phyloP scores from a whole-genome alignment of 2,888 invertebrate species.

The Erebia epiphron region DNA sequence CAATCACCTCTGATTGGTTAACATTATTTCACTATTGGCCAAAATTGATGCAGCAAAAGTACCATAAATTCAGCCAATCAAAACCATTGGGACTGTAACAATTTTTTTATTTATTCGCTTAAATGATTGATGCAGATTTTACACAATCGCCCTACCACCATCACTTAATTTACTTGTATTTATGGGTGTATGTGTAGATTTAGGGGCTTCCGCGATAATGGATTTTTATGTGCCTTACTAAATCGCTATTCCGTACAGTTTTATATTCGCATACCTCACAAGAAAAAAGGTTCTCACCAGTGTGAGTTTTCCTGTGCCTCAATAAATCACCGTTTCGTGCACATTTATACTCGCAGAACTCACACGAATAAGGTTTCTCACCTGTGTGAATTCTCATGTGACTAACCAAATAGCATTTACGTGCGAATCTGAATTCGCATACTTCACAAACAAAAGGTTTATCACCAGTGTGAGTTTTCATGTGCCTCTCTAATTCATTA shows the following conservation, averaged over 20 bases:
- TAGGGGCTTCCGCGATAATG: neutral
- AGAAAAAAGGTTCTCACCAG: neutral
- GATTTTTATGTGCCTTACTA: neutral
- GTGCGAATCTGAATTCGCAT: neutral
- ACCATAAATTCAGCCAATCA: no score
- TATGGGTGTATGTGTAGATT: neutral
- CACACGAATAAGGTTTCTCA: neutral
- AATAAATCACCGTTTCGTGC: neutral
- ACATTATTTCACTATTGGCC: no score
- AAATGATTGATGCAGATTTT: no score
- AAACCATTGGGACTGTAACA: no score
- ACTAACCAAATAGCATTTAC: neutral
- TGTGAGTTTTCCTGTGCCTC: slow-evolving; percentile 1
- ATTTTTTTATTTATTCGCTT: no score
- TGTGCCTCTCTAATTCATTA: neutral
- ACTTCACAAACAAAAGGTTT: slow-evolving; percentile 2
- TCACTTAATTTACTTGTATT: no score
- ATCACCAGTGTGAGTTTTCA: slow-evolving; percentile 2
- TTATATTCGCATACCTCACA: neutral
- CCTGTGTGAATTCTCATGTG: neutral
- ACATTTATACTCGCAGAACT: neutral
- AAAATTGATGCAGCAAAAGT: no score
- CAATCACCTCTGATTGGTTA: no score
- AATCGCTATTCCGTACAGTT: slow-evolving; percentile 4
- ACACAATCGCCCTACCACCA: no score